Conservation (phyloP, 2,113 vertebrate genomes). For the Jaculus jaculus region DNA sequence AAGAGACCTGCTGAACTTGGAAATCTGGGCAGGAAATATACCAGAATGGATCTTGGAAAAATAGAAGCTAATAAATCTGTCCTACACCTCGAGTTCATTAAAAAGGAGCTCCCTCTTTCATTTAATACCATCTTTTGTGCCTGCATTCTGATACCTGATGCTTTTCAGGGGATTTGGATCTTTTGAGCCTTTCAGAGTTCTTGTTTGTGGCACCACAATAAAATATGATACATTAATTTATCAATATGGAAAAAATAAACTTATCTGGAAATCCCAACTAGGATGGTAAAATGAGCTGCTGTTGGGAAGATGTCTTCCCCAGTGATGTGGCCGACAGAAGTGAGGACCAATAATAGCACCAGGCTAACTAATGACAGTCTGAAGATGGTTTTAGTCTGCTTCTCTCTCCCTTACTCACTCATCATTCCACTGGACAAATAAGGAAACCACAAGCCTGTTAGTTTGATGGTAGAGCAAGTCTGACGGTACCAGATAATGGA, state of each 20-base stretch:
- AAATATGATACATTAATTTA: conserved; percentile 72
- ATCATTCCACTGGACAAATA: background rate
- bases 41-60: conserved; percentile 69
- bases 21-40: conserved; percentile 73
- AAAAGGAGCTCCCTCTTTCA: conserved; percentile 47
- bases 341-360: background rate
- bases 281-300: conserved; percentile 62
- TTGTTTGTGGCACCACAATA: conserved; percentile 72
- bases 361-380: background rate
- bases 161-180: conserved; percentile 65
- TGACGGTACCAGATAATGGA: background rate
- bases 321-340: background rate
- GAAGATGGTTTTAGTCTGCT: background rate
- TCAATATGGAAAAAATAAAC: conserved; percentile 51
- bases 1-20: conserved; percentile 57
- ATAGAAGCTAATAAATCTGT: conserved; percentile 80
- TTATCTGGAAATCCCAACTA: conserved; percentile 65
- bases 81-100: conserved; percentile 80
- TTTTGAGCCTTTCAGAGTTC: conserved; percentile 66
- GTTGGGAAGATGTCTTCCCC: conserved; percentile 68
- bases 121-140: conserved; percentile 74
- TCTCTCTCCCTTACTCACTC: conserved; percentile 8
- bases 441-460: background rate
- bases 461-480: background rate
- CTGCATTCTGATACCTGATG: conserved; percentile 73